Percentiles rank a stretch among this genome's conserved stretches.
phyloP scores from a whole-genome alignment of 2,113 vertebrate genomes.

The Petaurus breviceps region DNA sequence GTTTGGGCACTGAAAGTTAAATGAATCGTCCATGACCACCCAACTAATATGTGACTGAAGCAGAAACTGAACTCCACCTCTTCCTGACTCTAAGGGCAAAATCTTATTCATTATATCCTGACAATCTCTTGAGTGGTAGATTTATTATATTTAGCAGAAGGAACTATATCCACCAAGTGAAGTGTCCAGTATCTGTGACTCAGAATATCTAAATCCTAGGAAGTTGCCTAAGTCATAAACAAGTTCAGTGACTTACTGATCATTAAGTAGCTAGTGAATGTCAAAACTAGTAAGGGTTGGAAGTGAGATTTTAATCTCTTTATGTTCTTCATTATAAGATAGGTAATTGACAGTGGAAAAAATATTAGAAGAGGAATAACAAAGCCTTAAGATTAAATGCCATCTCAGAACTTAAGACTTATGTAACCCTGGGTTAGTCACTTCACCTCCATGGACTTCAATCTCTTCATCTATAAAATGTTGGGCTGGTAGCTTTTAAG shows the following conservation, averaged over 20 bases:
- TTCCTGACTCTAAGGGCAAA: not conserved
- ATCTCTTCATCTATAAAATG: not conserved
- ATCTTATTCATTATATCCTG: not conserved
- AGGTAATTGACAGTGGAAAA: not conserved
- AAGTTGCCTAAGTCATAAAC: not conserved
- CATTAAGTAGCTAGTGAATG: not conserved
- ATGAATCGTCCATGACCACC: not conserved
- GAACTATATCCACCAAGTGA: not conserved
- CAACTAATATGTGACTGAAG: not conserved
- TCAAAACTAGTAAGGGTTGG: not conserved
- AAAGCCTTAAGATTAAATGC: not conserved
- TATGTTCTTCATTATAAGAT: not conserved
- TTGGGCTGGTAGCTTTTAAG: not conserved
- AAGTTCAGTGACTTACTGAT: not conserved
- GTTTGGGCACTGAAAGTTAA: not conserved
- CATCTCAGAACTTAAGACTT: not conserved
- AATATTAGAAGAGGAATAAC: not conserved
- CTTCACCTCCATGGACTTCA: not conserved
- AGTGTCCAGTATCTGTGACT: not conserved
- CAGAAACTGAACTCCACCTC: not conserved
- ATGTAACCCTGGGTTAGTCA: not conserved
- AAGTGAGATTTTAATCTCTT: not conserved
- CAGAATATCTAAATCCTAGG: not conserved
- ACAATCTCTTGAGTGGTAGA: not conserved
- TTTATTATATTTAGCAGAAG: not conserved